These are phyloP conservation scores for Hydropotes inermis DNA, from an alignment of 2,113 vertebrate species.

Conservation along the genomic window DNA sequence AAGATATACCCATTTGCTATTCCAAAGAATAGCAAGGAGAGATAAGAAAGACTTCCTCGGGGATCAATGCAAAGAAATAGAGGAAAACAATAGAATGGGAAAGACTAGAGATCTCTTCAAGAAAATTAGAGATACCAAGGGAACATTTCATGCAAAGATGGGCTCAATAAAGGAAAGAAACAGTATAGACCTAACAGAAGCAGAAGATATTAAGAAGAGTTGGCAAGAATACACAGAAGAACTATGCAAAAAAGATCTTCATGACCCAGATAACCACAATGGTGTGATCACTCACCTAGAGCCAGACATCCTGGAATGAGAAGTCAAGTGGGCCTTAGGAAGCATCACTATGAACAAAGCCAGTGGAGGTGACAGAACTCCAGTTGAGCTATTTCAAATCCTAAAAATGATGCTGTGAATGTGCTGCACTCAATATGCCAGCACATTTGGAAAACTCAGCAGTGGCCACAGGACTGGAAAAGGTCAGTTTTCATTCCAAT, in stretches of 20 bases:
- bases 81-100: background rate
- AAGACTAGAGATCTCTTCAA: background rate
- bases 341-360: background rate
- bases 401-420: background rate
- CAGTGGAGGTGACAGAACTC: background rate
- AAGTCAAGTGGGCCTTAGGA: background rate
- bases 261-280: background rate
- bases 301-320: background rate
- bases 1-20: background rate
- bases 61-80: background rate
- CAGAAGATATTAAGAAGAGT: background rate
- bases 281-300: background rate
- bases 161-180: background rate
- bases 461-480: background rate
- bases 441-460: background rate
- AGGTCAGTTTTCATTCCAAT: background rate
- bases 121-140: too few species aligned
- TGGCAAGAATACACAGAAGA: background rate
- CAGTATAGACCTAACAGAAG: background rate
- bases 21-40: background rate
- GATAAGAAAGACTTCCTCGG: background rate
- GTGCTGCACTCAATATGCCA: background rate
- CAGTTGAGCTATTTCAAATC: background rate
- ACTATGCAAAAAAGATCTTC: background rate
- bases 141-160: too few species aligned